Percentiles rank a stretch among this genome's conserved stretches.
Conservation (phyloP, 2,888 invertebrate genomes). For the Dolomedes plantarius region DNA sequence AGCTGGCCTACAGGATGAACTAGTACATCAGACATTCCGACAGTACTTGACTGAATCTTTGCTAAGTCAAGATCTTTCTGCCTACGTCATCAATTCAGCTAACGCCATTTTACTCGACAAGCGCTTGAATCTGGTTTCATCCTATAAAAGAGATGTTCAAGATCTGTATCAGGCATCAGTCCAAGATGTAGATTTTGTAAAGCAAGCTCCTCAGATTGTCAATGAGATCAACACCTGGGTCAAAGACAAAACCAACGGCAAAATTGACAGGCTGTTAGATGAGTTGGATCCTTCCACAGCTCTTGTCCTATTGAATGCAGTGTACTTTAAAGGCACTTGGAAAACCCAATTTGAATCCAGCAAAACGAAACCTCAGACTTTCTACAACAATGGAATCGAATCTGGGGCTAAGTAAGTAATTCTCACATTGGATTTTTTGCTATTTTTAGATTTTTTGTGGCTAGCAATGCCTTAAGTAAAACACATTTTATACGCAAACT, state of each 20-base stretch:
- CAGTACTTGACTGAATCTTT: background rate
- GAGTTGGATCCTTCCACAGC: slow-evolving; percentile 73
- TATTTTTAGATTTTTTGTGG: no score
- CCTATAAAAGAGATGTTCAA: slow-evolving; percentile 36
- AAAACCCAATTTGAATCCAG: slow-evolving; percentile 75
- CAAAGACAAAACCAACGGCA: slow-evolving; percentile 68
- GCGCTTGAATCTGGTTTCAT: slow-evolving; percentile 73
- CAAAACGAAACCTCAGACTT: slow-evolving; percentile 73
- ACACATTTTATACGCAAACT: no score
- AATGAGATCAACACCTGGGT: slow-evolving; percentile 63
- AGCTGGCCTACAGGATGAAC: background rate
- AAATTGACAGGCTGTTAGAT: slow-evolving; percentile 61
- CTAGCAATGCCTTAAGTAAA: no score
- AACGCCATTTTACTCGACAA: slow-evolving; percentile 84
- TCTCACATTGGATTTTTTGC: background rate
- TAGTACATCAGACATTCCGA: slow-evolving; percentile 23
- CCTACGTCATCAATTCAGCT: slow-evolving; percentile 78
- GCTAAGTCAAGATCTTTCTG: background rate
- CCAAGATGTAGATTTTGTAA: slow-evolving; percentile 53
- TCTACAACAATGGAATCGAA: slow-evolving; percentile 52
- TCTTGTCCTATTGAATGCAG: slow-evolving; percentile 78
- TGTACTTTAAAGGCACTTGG: slow-evolving; percentile 79
- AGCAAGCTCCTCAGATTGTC: slow-evolving; percentile 10
- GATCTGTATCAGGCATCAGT: slow-evolving; percentile 48
- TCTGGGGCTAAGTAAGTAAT: slow-evolving; percentile 72